These are phyloP conservation scores for Drosophila murphyi DNA, from an alignment of 1,140 invertebrate species.

Conservation along the genomic window DNA sequence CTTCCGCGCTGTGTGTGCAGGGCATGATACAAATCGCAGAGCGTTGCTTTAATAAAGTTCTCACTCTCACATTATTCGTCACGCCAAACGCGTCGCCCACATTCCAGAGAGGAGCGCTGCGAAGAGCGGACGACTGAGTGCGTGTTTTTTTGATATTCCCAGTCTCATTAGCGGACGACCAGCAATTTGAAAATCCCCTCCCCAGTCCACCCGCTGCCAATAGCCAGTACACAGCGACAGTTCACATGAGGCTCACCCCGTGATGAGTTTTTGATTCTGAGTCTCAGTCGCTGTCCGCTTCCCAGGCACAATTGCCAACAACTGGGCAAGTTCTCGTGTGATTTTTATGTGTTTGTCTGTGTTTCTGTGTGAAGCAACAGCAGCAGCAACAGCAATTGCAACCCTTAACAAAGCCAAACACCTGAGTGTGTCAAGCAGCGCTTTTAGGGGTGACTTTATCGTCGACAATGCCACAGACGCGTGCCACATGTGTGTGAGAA, in stretches of 20 bases:
- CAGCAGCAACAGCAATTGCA: slow-evolving; percentile 44
- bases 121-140: slow-evolving; percentile 9
- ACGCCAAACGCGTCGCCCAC: slow-evolving; percentile 43
- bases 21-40: slow-evolving; percentile 34
- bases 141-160: slow-evolving; percentile 29
- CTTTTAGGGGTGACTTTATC: slow-evolving; percentile 48
- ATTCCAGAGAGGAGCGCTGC: slow-evolving; percentile 14
- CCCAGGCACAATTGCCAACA: slow-evolving; percentile 52
- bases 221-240: slow-evolving; percentile 28
- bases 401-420: slow-evolving; percentile 30
- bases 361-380: slow-evolving; percentile 61
- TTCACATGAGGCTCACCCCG: slow-evolving; percentile 62
- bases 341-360: slow-evolving; percentile 51
- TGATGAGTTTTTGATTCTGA: not conserved
- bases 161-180: slow-evolving; percentile 62
- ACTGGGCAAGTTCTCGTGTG: slow-evolving; percentile 74
- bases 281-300: slow-evolving; percentile 9
- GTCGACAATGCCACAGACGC: slow-evolving; percentile 36
- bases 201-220: not conserved
- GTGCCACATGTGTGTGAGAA: slow-evolving; percentile 64
- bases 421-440: slow-evolving; percentile 44
- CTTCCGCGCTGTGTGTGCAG: slow-evolving; percentile 6
- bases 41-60: slow-evolving; percentile 57
- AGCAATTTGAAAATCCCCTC: slow-evolving; percentile 42
- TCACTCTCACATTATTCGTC: slow-evolving; percentile 64